Percentiles rank a stretch among this genome's conserved stretches.
Evolutionary conservation across 1,140 invertebrate genomes (phyloP).

Genomic region (Ditylenchus dipsaci): DNA sequence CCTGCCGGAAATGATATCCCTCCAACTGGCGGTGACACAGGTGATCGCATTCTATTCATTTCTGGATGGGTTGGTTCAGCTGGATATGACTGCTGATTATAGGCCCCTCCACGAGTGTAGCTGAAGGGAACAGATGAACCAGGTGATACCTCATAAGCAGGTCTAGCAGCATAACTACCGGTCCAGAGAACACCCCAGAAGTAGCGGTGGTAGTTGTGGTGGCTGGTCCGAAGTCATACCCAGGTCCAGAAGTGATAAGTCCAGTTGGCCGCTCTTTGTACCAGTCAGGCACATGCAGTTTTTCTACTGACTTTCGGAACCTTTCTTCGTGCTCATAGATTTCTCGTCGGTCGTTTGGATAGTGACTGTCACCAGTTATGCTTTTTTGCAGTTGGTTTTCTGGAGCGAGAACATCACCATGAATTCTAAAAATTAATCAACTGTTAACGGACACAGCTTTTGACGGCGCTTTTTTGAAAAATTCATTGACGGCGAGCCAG

Average conservation of each 20-base stretch:
- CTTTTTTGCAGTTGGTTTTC: slow-evolving; percentile 54
- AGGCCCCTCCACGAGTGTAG: neutral
- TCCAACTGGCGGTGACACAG: slow-evolving; percentile 35
- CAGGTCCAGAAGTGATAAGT: neutral
- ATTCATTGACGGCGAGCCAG: no score
- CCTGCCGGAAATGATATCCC: slow-evolving; percentile 52
- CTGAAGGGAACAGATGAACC: neutral
- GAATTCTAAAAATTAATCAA: slow-evolving; percentile 36
- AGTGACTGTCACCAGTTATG: neutral
- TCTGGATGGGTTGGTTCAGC: slow-evolving; percentile 11
- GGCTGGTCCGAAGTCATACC: neutral
- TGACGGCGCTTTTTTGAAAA: no score
- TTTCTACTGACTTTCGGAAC: slow-evolving; percentile 53
- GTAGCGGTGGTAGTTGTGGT: slow-evolving; percentile 25
- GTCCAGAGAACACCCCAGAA: slow-evolving; percentile 22
- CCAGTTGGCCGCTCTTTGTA: slow-evolving; percentile 39
- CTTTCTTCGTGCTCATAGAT: slow-evolving; percentile 48
- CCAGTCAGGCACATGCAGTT: slow-evolving; percentile 53
- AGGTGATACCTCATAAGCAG: neutral
- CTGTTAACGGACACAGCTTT: no score
- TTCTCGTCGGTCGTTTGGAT: neutral
- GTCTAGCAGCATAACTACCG: slow-evolving; percentile 1
- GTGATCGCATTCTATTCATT: slow-evolving; percentile 9
- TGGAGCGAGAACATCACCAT: slow-evolving; percentile 48
- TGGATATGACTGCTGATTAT: neutral